phyloP scores from a whole-genome alignment of 2,888 invertebrate genomes.

The Watsonalla cultraria region DNA sequence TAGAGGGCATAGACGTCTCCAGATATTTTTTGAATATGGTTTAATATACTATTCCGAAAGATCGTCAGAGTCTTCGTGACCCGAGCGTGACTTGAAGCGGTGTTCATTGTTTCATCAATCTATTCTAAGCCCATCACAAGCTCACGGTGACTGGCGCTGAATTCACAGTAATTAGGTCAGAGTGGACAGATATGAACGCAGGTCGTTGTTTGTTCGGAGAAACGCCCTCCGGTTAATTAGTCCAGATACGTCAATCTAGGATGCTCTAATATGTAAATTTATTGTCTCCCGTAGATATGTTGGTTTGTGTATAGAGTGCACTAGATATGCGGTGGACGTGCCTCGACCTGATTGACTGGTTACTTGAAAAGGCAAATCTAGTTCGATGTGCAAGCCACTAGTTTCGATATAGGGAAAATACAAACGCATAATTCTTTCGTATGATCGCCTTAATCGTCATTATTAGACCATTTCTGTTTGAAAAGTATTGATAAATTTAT shows the following conservation, averaged over 20 bases:
- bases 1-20: too few species aligned
- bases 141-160: conserved; percentile 19
- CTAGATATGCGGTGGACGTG: background rate
- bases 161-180: conserved; percentile 38
- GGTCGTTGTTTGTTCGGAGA: conserved; percentile 1
- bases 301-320: background rate
- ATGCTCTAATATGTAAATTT: background rate
- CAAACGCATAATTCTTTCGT: too few species aligned
- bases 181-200: conserved; percentile 24
- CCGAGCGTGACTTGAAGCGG: too few species aligned
- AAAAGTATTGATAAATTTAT: too few species aligned
- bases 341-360: background rate
- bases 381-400: too few species aligned
- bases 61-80: too few species aligned
- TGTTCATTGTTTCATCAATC: conserved; percentile 1
- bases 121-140: conserved; percentile 25
- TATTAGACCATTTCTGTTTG: too few species aligned
- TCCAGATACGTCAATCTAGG: background rate
- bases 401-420: too few species aligned
- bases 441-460: too few species aligned
- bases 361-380: background rate
- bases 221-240: background rate
- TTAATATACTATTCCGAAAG: too few species aligned
- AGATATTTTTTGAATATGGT: too few species aligned
- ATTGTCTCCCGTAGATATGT: background rate